Evolutionary conservation across 2,888 invertebrate species (phyloP).

Genomic region (Xanthostigma xanthostigma): DNA sequence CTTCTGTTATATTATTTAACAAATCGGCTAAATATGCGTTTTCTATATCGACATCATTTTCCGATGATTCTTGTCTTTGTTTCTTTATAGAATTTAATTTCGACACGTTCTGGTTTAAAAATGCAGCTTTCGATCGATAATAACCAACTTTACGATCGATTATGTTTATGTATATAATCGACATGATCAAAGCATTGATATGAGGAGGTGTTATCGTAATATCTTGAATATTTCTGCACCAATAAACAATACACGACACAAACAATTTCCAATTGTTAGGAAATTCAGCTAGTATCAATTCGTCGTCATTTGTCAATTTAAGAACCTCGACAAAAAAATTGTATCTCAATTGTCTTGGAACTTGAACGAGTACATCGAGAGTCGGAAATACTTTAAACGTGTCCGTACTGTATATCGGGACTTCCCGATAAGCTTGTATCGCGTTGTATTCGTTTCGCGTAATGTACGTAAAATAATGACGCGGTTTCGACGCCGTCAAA

Average conservation of each 20-base stretch:
- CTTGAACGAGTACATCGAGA: constrained; percentile 21
- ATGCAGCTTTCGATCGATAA: constrained; percentile 32
- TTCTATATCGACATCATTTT: constrained; percentile 16
- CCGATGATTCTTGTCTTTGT: constrained; percentile 9
- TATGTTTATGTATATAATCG: constrained; percentile 39
- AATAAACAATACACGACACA: constrained; percentile 41
- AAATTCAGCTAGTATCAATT: constrained; percentile 27
- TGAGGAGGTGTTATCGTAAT: constrained; percentile 29
- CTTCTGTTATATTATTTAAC: constrained; percentile 34
- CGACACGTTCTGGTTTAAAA: constrained; percentile 31
- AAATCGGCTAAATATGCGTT: constrained; percentile 26
- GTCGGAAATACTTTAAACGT: constrained; percentile 20
- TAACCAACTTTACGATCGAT: constrained; percentile 42
- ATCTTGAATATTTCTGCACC: constrained; percentile 31
- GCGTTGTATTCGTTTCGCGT: constrained; percentile 17
- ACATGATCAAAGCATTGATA: constrained; percentile 40
- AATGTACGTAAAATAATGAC: constrained; percentile 19
- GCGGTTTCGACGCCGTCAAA: constrained; percentile 15
- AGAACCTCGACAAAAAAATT: constrained; percentile 34
- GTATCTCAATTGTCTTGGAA: constrained; percentile 18
- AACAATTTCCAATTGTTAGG: constrained; percentile 44
- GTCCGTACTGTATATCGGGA: constrained; percentile 8
- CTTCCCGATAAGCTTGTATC: constrained; percentile 14
- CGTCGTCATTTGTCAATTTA: constrained; percentile 27
- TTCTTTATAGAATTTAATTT: constrained; percentile 24